A percentile compares a stretch with the other conserved stretches of the same genome.
Conservation (phyloP, 2,888 invertebrate species). For the Drosophila eohydei region DNA sequence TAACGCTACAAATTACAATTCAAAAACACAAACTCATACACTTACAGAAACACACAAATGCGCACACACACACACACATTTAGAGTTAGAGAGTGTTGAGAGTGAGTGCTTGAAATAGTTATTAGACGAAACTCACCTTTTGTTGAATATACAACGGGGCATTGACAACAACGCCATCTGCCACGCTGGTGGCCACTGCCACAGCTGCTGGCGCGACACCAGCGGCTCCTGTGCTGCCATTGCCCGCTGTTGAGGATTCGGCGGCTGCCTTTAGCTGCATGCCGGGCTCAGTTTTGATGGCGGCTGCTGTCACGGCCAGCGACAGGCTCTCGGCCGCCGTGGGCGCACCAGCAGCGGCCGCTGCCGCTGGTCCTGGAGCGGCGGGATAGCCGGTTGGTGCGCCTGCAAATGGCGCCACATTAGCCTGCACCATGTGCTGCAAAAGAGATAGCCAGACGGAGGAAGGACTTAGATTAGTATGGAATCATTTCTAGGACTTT, state of each 20-base stretch:
- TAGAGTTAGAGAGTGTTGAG: conserved; percentile 12
- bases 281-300: conserved; percentile 81
- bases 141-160: conserved; percentile 83
- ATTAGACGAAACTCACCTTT: conserved; percentile 76
- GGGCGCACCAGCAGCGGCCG: conserved; percentile 78
- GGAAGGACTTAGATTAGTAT: conserved; percentile 59
- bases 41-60: conserved; percentile 15
- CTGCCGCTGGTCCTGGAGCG: conserved; percentile 78
- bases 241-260: conserved; percentile 67
- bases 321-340: conserved; percentile 83
- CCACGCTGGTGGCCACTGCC: conserved; percentile 67
- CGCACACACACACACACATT: conserved; percentile 17
- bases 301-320: conserved; percentile 82
- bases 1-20: conserved; percentile 66
- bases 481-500: conserved; percentile 29
- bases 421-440: conserved; percentile 85
- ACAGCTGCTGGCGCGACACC: conserved; percentile 65
- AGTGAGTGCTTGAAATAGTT: conserved; percentile 5
- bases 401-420: conserved; percentile 84
- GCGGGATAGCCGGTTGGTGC: conserved; percentile 84
- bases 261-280: conserved; percentile 82
- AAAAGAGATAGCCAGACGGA: conserved; percentile 37
- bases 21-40: conserved; percentile 44
- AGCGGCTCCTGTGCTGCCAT: conserved; percentile 54
- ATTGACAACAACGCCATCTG: conserved; percentile 63